Evolutionary conservation across 2,888 invertebrate genomes (phyloP).

Genomic region (Cheilosia grossa): DNA sequence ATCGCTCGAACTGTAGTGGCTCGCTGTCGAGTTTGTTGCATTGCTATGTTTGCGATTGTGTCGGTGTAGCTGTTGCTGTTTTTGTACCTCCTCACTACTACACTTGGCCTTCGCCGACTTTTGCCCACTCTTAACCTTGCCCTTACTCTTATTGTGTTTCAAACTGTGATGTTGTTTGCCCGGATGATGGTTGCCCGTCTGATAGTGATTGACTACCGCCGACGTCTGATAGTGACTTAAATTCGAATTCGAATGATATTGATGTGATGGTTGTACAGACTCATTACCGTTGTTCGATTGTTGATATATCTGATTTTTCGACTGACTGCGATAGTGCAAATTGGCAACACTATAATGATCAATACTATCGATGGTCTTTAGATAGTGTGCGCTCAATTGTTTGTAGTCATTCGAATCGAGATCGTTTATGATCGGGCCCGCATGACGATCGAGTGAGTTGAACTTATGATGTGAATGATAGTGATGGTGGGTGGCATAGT

Average conservation of each 20-base stretch:
- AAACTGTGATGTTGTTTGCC: slow-evolving; percentile 68
- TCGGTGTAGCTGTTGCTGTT: slow-evolving; percentile 75
- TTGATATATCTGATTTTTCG: slow-evolving; percentile 81
- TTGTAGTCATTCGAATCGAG: slow-evolving; percentile 77
- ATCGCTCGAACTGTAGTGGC: slow-evolving; percentile 81
- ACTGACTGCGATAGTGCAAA: slow-evolving; percentile 80
- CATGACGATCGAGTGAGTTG: slow-evolving; percentile 79
- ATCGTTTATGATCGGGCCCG: slow-evolving; percentile 54
- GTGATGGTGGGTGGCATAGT: slow-evolving; percentile 76
- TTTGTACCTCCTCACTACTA: slow-evolving; percentile 61
- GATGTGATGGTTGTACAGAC: slow-evolving; percentile 67
- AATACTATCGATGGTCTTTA: slow-evolving; percentile 81
- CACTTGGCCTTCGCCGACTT: slow-evolving; percentile 43
- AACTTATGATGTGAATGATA: slow-evolving; percentile 77
- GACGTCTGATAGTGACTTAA: slow-evolving; percentile 76
- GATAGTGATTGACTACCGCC: slow-evolving; percentile 79
- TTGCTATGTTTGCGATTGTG: slow-evolving; percentile 77
- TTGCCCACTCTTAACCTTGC: slow-evolving; percentile 33
- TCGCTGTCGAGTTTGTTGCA: slow-evolving; percentile 71
- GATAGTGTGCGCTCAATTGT: slow-evolving; percentile 80
- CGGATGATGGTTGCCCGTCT: slow-evolving; percentile 76
- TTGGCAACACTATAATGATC: slow-evolving; percentile 81
- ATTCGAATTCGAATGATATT: slow-evolving; percentile 77
- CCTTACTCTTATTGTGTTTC: slow-evolving; percentile 74
- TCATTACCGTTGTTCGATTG: slow-evolving; percentile 78